Conservation (phyloP, 2,888 invertebrate genomes). For the Dichetophora obliterata region DNA sequence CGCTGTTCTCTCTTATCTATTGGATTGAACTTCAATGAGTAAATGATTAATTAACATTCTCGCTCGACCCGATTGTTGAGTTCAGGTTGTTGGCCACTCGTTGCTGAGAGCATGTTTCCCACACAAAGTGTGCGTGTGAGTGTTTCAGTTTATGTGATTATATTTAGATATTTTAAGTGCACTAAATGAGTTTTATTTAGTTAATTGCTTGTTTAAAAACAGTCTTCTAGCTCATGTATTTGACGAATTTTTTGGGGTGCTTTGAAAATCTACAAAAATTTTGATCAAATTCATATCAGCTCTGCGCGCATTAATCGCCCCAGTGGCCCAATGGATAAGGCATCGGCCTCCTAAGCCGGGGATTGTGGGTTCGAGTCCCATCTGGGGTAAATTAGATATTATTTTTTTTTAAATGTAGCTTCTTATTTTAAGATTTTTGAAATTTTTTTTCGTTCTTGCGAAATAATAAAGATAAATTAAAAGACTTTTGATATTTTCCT, state of each 20-base stretch:
- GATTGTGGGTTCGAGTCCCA: conserved; percentile 63
- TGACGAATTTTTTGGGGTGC: background rate
- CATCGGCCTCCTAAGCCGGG: conserved; percentile 62
- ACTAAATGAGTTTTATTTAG: background rate
- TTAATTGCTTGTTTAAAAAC: conserved; percentile 5
- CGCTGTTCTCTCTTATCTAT: background rate
- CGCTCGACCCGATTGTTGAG: background rate
- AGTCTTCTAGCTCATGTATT: background rate
- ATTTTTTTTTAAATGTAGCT: too few species aligned
- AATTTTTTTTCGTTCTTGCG: too few species aligned
- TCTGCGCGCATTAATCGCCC: conserved; percentile 34
- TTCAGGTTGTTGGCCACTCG: background rate
- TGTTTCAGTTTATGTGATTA: background rate
- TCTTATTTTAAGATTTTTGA: too few species aligned
- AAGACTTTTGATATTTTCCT: too few species aligned
- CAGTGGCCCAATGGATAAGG: conserved; percentile 59
- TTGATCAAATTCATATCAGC: background rate
- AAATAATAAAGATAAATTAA: too few species aligned
- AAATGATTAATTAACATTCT: background rate
- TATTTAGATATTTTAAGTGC: conserved; percentile 5
- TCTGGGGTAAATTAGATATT: conserved; percentile 74
- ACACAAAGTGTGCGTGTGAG: too few species aligned
- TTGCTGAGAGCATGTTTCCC: background rate
- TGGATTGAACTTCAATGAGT: background rate
- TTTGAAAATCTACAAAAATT: background rate